Base-by-base conservation (phyloP, 2,888 invertebrate species). In the Sussaba pulchella region DNA sequence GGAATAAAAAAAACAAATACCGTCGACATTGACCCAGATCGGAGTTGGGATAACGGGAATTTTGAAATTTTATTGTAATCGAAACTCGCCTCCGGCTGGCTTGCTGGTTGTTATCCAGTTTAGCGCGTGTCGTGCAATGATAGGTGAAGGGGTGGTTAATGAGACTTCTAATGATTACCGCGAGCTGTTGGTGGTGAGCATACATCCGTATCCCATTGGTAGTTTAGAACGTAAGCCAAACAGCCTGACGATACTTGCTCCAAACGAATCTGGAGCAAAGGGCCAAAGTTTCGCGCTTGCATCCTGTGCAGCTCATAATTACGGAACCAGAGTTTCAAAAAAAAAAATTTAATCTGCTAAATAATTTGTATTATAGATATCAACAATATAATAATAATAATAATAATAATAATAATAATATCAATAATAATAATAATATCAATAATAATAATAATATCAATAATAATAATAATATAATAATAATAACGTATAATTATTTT, bases 161-260 rank as follows among this genome's bases (percentile, higher is more conserved):
- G 64, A 47, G 64, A 31, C 9, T 47, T 64, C 47, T 45, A 64
- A 64, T 64, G 31, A 64, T 64, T 26, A 31, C 47, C 64, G 64
- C 45, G 26, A 45, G 26, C 14, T 24, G 9, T 3, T 8, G 45
- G 14, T 10, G 45, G 26, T 21, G 21, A 17, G 1, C 21, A 12
- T 24, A 43, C 24, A 26, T n/a, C 14, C 31, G 4, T 8, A 14
- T 5, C 10, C 6, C 14, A 50, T 52, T 14, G 21, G n/a, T 14
- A 4, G 31, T 10, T 31, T n/a, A 17, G 17, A n/a, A n/a, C 9
- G 57, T 31, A 31, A 31, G 36, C 31, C 17, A 57, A 26, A 57
- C 31, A 2, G 14, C 31, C n/a, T 14, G 14, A 12, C 14, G 26
- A 31, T 52, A 52, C 52, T 52, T n/a, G n/a, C n/a, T n/a, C n/a